These are phyloP conservation scores for Choristoneura fumiferana DNA, from an alignment of 1,140 invertebrate species.

Conservation along the genomic window DNA sequence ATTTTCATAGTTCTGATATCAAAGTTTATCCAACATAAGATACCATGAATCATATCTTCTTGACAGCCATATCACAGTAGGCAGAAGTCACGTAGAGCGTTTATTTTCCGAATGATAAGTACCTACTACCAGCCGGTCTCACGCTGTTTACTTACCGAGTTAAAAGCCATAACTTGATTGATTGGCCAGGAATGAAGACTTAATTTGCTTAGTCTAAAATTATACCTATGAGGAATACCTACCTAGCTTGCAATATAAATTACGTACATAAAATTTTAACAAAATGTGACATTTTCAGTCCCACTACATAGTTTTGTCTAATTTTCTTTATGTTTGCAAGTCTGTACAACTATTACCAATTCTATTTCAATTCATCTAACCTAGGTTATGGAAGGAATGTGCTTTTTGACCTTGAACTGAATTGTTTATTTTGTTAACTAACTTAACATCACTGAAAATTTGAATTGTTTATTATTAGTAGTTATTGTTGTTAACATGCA, in stretches of 20 bases:
- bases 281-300: no score
- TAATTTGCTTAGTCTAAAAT: no score
- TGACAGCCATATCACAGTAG: conserved; percentile 45
- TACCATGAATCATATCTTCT: conserved; percentile 6
- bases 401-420: background rate
- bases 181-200: conserved; percentile 1
- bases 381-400: background rate
- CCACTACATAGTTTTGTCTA: no score
- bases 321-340: no score
- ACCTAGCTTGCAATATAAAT: no score
- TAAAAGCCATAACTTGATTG: no score
- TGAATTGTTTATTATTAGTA: no score
- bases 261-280: no score
- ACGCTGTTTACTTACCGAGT: background rate
- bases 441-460: no score
- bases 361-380: background rate
- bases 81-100: conserved; percentile 38
- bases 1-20: background rate
- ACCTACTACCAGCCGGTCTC: background rate
- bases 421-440: background rate
- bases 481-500: no score
- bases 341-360: no score
- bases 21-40: background rate
- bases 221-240: no score
- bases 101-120: conserved; percentile 1